Evolutionary conservation across 2,888 invertebrate genomes (phyloP).

Genomic region (Mythimna pallens): DNA sequence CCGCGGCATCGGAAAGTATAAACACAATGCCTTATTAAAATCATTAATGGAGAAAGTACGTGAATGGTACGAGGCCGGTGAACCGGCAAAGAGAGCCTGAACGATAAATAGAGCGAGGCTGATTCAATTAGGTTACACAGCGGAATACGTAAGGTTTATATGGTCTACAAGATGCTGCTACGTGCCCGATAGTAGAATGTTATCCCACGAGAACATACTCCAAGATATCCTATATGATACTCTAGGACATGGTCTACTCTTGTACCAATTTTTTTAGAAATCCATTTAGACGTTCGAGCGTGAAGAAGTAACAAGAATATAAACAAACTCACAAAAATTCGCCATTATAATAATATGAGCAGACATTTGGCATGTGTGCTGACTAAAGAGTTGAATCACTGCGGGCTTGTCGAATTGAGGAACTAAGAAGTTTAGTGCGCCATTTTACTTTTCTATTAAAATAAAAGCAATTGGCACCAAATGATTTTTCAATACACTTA

Average conservation of each 20-base stretch:
- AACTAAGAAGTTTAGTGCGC: not conserved
- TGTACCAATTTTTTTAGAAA: too few relatives aligned
- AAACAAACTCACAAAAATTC: not conserved
- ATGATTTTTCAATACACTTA: too few relatives aligned
- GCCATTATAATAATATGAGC: too few relatives aligned
- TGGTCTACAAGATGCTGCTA: too few relatives aligned
- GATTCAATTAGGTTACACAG: conserved; percentile 43
- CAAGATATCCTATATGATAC: too few relatives aligned
- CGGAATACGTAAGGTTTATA: conserved; percentile 11
- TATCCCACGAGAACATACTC: not conserved
- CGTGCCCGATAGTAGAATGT: not conserved
- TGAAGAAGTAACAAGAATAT: too few relatives aligned
- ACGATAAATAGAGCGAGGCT: conserved; percentile 59
- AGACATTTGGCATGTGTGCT: too few relatives aligned
- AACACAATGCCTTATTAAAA: conserved; percentile 66
- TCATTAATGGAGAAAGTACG: conserved; percentile 64
- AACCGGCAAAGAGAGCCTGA: conserved; percentile 60
- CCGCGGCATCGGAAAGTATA: conserved; percentile 48
- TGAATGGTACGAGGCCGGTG: conserved; percentile 61
- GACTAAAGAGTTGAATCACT: not conserved
- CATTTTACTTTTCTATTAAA: not conserved
- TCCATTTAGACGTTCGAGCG: too few relatives aligned
- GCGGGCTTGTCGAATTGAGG: not conserved
- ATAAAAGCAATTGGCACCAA: too few relatives aligned
- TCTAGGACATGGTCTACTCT: too few relatives aligned